Evolutionary conservation across 2,797 vertebrate species (phyloP).

Genomic region (Spinibarbus caldwelli): DNA sequence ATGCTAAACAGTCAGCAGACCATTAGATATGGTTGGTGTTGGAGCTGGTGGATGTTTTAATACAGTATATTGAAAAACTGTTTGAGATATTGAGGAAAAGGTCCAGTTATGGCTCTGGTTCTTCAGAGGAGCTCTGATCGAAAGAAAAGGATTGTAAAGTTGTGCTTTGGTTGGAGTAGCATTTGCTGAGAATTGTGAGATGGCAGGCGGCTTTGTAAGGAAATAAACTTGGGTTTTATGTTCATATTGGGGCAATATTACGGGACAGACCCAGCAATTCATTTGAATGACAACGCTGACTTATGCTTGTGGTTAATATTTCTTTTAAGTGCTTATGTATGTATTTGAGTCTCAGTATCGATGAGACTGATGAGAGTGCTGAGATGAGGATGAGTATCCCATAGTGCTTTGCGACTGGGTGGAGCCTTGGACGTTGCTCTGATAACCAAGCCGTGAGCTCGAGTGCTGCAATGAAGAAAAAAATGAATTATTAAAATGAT

Average conservation of each 20-base stretch:
- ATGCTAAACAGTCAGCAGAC: neutral
- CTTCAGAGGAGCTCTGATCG: no score
- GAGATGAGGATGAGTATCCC: constrained; percentile 92
- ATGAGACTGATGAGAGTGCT: constrained; percentile 92
- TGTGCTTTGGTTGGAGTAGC: constrained; percentile 26
- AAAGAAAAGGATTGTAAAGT: neutral
- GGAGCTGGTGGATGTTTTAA: neutral
- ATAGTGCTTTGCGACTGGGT: constrained; percentile 94
- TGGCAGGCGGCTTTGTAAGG: neutral
- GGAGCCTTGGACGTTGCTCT: constrained; percentile 96
- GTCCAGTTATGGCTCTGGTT: no score
- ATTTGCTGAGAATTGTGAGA: neutral
- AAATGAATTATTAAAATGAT: no score
- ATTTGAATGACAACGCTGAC: neutral
- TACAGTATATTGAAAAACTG: neutral
- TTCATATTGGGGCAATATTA: neutral
- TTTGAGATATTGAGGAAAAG: neutral
- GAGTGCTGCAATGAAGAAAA: constrained; percentile 82
- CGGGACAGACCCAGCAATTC: neutral
- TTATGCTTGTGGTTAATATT: neutral
- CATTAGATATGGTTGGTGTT: neutral
- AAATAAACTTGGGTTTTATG: neutral
- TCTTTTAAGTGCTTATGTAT: neutral
- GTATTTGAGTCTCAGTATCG: constrained; percentile 83
- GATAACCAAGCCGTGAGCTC: constrained; percentile 94